Evolutionary conservation across 2,888 invertebrate genomes (phyloP).

Genomic region (Scelioninae gen. 1): DNA sequence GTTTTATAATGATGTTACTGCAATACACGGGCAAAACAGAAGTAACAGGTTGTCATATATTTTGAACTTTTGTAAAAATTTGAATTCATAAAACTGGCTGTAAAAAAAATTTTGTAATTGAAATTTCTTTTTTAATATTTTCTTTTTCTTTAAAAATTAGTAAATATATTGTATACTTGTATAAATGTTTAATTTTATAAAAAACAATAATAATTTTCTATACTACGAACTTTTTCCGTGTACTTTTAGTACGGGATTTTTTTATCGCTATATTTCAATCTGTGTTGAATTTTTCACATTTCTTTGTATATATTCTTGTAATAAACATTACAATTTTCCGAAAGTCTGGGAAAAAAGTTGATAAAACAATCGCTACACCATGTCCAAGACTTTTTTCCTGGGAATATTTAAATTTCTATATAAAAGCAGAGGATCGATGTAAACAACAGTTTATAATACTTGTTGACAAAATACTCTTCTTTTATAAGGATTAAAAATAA

Average conservation of each 20-base stretch:
- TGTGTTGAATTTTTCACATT: slow-evolving; percentile 28
- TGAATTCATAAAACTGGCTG: too few species aligned
- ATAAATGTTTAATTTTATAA: background rate
- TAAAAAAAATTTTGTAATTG: too few species aligned
- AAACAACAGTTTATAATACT: background rate
- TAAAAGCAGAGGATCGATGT: background rate
- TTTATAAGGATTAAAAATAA: slow-evolving; percentile 9
- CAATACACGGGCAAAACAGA: background rate
- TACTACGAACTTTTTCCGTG: slow-evolving; percentile 27
- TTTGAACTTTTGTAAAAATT: too few species aligned
- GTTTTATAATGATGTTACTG: background rate
- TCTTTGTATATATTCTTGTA: slow-evolving; percentile 31
- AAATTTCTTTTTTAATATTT: too few species aligned
- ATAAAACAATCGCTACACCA: background rate
- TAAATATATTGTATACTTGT: too few species aligned
- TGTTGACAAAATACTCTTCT: slow-evolving; percentile 7
- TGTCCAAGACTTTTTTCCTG: slow-evolving; percentile 1
- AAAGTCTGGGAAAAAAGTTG: slow-evolving; percentile 17
- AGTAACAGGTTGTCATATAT: background rate
- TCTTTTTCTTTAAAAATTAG: too few species aligned
- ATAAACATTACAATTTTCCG: slow-evolving; percentile 12
- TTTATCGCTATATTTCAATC: slow-evolving; percentile 22
- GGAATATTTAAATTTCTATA: background rate
- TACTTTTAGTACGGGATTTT: slow-evolving; percentile 16
- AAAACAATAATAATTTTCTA: background rate